Evolutionary conservation across 1,140 invertebrate genomes (phyloP), one percentile per base, ranked within the genome.

Genomic region (Aphelenchoides fujianensis): DNA sequence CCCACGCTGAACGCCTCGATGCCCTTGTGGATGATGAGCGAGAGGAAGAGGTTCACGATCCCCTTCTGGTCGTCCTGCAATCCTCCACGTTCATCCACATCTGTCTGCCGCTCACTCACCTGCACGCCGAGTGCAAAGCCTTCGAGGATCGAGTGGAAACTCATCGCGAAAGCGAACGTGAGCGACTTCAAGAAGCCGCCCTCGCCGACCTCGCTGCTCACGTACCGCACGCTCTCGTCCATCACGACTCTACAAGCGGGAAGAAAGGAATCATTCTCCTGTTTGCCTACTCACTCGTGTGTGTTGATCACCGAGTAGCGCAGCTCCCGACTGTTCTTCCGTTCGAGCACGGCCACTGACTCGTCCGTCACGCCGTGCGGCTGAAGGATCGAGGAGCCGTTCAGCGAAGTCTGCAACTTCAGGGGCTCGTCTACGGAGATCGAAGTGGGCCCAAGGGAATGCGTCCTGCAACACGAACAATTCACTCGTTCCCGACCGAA

Each of bases 151-250:
- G 81, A 84, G 54, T 83, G 81, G 68, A 83, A 84, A 7, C 76
- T 79, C 76, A 83, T 84, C n/a, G 79, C 81, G 36, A 84, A 64
- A 31, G 82, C 81, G 54, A 83, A 83, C 16, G 82, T 83, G 9
- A 83, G 66, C 0, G 81, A 84, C 64, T 82, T 82, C 1, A 82
- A 64, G 7, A 83, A 36, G 37, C 70, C 79, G 30, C 59, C 64
- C 36, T 84, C 70, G 34, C 54, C 68, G n/a, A 35, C 19, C 19
- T 74, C 72, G 0, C 54, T 62, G 32, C 19, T 62, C 19, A 76
- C 68, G 54, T 80, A 79, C 31, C 35, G 64, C 30, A 76, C 64
- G 1, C 73, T 62, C 35, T 83, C 74, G 41, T 81, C 81, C 74
- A 81, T 80, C 27, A 83, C 78, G 30, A 71, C 68, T 35, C 79